Evolutionary conservation across 2,113 vertebrate species (phyloP), one percentile per base, ranked within the genome.

Genomic region (Scartelaos histophorus): DNA sequence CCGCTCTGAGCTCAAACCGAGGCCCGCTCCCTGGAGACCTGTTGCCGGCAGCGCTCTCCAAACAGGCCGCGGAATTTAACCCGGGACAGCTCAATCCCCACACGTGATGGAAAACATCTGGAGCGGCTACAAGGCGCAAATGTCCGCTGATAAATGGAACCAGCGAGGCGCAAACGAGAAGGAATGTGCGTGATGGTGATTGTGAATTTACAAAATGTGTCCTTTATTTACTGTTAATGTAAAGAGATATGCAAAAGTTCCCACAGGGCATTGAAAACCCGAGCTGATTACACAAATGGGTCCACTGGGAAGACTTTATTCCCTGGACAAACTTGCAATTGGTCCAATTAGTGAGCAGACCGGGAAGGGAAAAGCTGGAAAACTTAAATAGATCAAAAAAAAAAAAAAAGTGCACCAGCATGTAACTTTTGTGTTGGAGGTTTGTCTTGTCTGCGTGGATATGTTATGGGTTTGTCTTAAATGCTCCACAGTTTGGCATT

Each of bases 61-160:
- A 87, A 58, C 56, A 58, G 24, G 88, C 90, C 80, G 71, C 71
- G 81, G 93, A 93, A 93, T 94, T 89, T 92, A 93, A 93, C 92
- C 92, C 89, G 46, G 89, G 84, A 92, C 89, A 85, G 84, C 84
- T 61, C 58, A 75, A 85, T 88, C 88, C 80, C 84, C 85, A 92
- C 88, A 92, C 91, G 93, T 91, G 92, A 93, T 93, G 90, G 90
- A 93, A 94, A 94, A 94, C 92, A 93, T 92, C 92, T 92, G 92
- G 86, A 34, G 5, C 47, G 69, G 84, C 71, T 70, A 82, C 71
- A 72, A 82, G 83, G 76, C 45, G 62, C 56, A 58, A 53, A 22
- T n/a, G 74, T 71, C 69, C 87, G 56, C 78, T 69, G 69, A 86
- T 80, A 73, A 83, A 81, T 29, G 66, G 25, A 67, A 71, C 58